Percentiles rank a stretch among this genome's conserved stretches.
Evolutionary conservation across 2,888 invertebrate species (phyloP).

Genomic region (Eilema caniola): DNA sequence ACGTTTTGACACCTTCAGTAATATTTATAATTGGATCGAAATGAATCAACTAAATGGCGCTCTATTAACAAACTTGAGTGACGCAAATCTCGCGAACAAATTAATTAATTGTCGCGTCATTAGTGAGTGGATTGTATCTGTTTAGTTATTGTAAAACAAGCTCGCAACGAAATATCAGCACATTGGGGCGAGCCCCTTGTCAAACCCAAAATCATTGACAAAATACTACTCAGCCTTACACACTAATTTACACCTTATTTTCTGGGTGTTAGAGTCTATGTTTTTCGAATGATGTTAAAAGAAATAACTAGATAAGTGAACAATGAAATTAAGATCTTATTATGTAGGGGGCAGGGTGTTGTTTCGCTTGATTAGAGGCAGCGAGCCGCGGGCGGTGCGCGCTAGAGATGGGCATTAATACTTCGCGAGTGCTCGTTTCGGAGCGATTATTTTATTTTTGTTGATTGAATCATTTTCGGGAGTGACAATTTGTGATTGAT

Average conservation of each 20-base stretch:
- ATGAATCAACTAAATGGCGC: not conserved
- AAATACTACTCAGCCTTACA: constrained; percentile 36
- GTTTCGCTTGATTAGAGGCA: constrained; percentile 49
- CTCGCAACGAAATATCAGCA: constrained; percentile 46
- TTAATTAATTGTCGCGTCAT: constrained; percentile 43
- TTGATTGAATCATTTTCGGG: constrained; percentile 37
- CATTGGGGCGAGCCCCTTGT: constrained; percentile 55
- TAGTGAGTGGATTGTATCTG: constrained; percentile 43
- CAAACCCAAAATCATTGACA: constrained; percentile 61
- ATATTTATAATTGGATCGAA: not conserved
- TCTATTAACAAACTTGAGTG: not conserved
- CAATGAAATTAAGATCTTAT: constrained; percentile 64
- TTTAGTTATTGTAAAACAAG: constrained; percentile 47
- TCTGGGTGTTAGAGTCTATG: constrained; percentile 33
- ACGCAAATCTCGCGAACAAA: constrained; percentile 23
- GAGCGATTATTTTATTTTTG: constrained; percentile 42
- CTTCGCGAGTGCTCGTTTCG: constrained; percentile 36
- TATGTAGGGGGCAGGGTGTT: constrained; percentile 50
- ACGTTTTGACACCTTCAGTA: not conserved
- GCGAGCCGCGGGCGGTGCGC: constrained; percentile 58
- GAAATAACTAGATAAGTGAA: constrained; percentile 54
- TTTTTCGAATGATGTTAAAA: constrained; percentile 11
- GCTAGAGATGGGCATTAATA: constrained; percentile 63
- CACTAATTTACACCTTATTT: constrained; percentile 40
- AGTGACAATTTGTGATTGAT: constrained; percentile 30